Evolutionary conservation across 2,888 invertebrate genomes (phyloP), one percentile per base, ranked within the genome.

Genomic region (Malachius bipustulatus): DNA sequence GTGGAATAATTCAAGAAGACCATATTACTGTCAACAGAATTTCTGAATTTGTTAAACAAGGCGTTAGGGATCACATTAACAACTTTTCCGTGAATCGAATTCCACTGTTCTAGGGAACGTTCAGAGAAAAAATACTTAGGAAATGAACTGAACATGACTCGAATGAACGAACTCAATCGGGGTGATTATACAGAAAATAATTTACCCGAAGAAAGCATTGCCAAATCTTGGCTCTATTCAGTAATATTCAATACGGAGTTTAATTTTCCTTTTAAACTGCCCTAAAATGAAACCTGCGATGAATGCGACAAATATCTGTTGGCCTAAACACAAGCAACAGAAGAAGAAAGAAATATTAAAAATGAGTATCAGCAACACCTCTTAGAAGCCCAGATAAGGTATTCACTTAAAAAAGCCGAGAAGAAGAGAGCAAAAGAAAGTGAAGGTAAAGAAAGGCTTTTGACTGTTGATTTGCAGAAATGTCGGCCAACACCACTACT

Each of bases 331-430:
- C 15, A 11, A 14, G 13, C 34, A 27, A 26, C 4, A 14, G 32
- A 29, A 37, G 11, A 33, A 14, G 28, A 30, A 30, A 29, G 29
- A 35, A 35, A 39, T 12, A 19, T 36, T 8, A 24, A 30, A 14
- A 11, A 29, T 6, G 26, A 41, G 12, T 29, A 33, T 26, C 14
- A 44, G 4, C 16, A 32, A 26, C 45, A 45, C 31, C 26, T 42
- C 4, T 16, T 27, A n/a, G 43, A 42, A 32, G 37, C 39, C 9
- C 9, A 12, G 13, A 32, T 36, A 4, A 33, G 41, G 13, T 39
- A 44, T 28, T 29, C 12, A 4, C 11, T 35, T 6, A 45, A 45
- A 34, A 39, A 30, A 26, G 24, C 11, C 26, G 45, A 45, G 14
- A 45, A 42, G 15, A 31, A 36, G 10, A 27, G 10, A 19, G 19